Percentiles rank a stretch among this genome's conserved stretches.
Conservation (phyloP, 2,888 invertebrate species). For the Thymelicus lineola region DNA sequence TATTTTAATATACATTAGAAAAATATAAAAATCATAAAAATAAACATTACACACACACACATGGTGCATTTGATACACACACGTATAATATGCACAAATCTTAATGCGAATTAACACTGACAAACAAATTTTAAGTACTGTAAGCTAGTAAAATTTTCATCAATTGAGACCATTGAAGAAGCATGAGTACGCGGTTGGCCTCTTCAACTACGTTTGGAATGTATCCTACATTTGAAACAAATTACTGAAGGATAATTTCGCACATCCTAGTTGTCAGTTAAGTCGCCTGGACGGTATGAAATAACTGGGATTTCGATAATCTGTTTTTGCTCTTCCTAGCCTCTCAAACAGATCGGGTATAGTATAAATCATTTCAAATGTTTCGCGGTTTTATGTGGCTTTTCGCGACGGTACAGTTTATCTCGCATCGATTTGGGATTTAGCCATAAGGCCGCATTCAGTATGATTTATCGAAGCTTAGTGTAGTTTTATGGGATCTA, state of each 20-base stretch:
- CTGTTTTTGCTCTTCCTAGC: constrained; percentile 75
- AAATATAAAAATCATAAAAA: too few relatives aligned
- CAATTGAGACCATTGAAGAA: too few relatives aligned
- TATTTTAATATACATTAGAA: too few relatives aligned
- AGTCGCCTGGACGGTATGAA: constrained; percentile 58
- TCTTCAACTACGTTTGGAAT: not conserved
- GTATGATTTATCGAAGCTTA: constrained; percentile 32
- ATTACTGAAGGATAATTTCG: not conserved
- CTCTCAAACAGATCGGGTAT: constrained; percentile 70
- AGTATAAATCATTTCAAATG: constrained; percentile 79
- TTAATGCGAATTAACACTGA: too few relatives aligned
- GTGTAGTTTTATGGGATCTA: constrained; percentile 12
- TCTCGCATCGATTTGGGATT: constrained; percentile 71
- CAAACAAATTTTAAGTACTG: too few relatives aligned
- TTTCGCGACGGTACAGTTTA: constrained; percentile 67
- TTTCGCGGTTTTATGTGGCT: constrained; percentile 77
- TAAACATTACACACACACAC: too few relatives aligned
- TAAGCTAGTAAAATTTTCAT: too few relatives aligned
- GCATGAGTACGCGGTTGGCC: not conserved
- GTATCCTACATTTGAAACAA: too few relatives aligned
- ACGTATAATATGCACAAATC: too few relatives aligned
- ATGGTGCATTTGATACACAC: too few relatives aligned
- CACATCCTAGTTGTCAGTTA: constrained; percentile 54
- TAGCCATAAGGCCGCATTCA: constrained; percentile 42
- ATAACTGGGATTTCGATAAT: constrained; percentile 76